Evolutionary conservation across 1,140 invertebrate species (phyloP), one percentile per base, ranked within the genome.

Genomic region (Macrobrachium nipponense): DNA sequence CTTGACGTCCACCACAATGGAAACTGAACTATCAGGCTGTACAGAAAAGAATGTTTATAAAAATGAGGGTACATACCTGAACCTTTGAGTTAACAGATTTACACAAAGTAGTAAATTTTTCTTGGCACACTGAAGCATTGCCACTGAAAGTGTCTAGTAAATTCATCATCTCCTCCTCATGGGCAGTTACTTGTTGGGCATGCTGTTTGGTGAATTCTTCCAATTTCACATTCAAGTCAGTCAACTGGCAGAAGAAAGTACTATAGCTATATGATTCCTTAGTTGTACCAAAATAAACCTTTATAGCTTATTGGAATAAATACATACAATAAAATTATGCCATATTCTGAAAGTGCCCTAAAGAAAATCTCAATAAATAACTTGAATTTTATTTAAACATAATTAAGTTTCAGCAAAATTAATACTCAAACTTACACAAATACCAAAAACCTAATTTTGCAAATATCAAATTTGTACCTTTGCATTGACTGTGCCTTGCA

Each of bases 151-250:
- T n/a, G 23, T 70, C 68, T 10, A 70, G 68, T 70, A 43, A 15
- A 6, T 51, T 80, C 61, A 80, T 64, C 36, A 64, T 23, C 64
- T 80, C 17, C 64, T 80, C 78, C 17, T 64, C 36, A 27, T 80
- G 15, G 18, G 20, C 15, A 44, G 62, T 11, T n/a, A 80, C 12
- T 51, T 51, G 60, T 44, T 80, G 62, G n/a, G 27, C 27, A 11
- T 80, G 78, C 7, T 66, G 60, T 8, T 80, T 60, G 62, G 62
- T 60, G 20, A 62, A 64, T 27, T 44, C 64, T 66, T 80, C 78
- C 44, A 60, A 66, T n/a, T 59, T 36, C 44, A 20, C 18, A 66
- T 66, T 43, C 36, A 80, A 62, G 23, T 60, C 61, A 80, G 23
- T 66, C 44, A 80, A n/a, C 78, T 80, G 78, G 62, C 12, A 66